A percentile compares a stretch with the other conserved stretches of the same genome.
Conservation (phyloP, 2,888 invertebrate genomes). For the Boloria selene region DNA sequence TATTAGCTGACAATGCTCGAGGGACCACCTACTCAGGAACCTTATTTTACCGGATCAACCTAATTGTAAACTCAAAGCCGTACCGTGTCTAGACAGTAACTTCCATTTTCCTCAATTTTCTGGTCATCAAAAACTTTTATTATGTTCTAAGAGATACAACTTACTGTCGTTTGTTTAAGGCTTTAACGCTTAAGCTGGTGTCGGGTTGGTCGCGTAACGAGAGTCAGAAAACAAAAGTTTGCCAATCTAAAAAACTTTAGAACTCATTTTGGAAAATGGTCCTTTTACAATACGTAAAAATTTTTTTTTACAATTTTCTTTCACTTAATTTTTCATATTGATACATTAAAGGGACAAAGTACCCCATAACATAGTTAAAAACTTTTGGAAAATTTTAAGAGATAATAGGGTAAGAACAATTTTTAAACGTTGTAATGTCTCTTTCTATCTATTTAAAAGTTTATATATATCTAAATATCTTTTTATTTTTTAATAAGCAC, state of each 20-base stretch:
- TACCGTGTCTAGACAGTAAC: conserved; percentile 10
- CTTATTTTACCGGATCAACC: background rate
- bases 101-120: conserved; percentile 13
- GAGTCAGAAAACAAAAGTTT: conserved; percentile 18
- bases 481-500: too few species aligned
- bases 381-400: too few species aligned
- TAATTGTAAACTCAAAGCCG: background rate
- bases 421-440: too few species aligned
- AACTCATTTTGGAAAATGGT: conserved; percentile 11
- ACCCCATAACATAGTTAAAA: too few species aligned
- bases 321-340: background rate
- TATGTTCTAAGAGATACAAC: conserved; percentile 22
- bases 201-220: conserved; percentile 19
- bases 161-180: conserved; percentile 28
- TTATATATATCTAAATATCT: too few species aligned
- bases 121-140: conserved; percentile 20
- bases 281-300: conserved; percentile 2
- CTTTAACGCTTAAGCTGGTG: conserved; percentile 21
- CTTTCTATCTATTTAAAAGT: too few species aligned
- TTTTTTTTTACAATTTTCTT: background rate
- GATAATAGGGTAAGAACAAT: too few species aligned
- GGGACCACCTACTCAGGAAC: background rate
- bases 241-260: conserved; percentile 17
- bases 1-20: too few species aligned
- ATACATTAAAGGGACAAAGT: too few species aligned